A percentile compares a stretch with the other conserved stretches of the same genome.
phyloP scores from a whole-genome alignment of 2,797 vertebrate species.

The Taeniopygia guttata region DNA sequence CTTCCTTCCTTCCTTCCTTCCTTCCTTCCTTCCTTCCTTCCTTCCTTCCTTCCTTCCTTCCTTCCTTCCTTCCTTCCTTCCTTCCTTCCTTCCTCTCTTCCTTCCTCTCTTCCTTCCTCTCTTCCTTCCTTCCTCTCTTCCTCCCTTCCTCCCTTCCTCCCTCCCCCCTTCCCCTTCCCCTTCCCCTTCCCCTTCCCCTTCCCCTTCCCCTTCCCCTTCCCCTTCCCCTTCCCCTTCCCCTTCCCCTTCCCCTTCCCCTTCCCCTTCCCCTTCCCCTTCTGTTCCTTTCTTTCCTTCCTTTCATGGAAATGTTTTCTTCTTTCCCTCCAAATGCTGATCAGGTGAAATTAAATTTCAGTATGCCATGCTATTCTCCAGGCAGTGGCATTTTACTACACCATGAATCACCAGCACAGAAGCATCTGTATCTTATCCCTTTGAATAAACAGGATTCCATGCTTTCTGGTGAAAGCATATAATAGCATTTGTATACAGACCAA shows the following conservation, averaged over 20 bases:
- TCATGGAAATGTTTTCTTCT: neutral
- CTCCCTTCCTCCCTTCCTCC: too few species aligned
- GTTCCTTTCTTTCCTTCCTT: neutral
- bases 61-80: too few species aligned
- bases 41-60: neutral
- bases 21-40: neutral
- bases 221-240: too few species aligned
- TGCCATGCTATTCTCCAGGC: neutral
- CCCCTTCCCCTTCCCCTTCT: too few species aligned
- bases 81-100: too few species aligned
- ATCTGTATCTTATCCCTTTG: conserved; percentile 24
- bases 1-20: too few species aligned
- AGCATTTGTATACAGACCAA: neutral
- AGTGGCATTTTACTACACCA: neutral
- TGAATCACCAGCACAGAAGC: conserved; percentile 34
- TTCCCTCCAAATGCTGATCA: neutral
- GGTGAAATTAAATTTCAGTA: conserved; percentile 38
- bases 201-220: too few species aligned
- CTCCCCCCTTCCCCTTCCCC: too few species aligned
- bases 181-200: too few species aligned
- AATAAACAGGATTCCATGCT: neutral
- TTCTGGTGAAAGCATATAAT: neutral
- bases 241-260: too few species aligned
- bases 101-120: too few species aligned
- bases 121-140: neutral